Evolutionary conservation across 2,888 invertebrate species (phyloP), one percentile per base, ranked within the genome.

Genomic region (Auanema sp.): DNA sequence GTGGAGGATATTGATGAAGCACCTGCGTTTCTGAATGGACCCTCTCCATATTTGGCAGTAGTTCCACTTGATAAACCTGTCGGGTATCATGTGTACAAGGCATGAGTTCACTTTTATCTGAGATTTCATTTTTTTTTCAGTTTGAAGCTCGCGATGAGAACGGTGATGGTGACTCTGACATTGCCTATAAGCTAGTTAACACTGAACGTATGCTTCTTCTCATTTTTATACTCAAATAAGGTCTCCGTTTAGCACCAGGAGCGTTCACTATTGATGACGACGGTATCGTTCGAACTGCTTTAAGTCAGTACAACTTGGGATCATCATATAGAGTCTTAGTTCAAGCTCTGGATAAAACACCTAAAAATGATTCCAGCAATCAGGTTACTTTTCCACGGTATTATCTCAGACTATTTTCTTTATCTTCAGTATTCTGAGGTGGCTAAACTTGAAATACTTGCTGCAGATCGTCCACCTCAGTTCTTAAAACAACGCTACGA

Each of bases 101-200:
- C 65, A 57, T 21, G 25, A 40, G 18, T 43, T 43, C 14, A 14
- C 23, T n/a, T 2, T 18, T 25, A 61, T 16, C 24, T 5, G 25
- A 1, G 3, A 33, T 33, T 1, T 40, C 4, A 53, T 16, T 1
- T 33, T 8, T 18, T 14, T 51, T 75, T 40, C 62, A 77, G n/a
- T 89, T 98, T 25, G 93, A 94, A 85, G 97, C 97, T 16, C 87
- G 93, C 72, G 96, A 97, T 85, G 95, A 95, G 2, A 94, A 95
- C 84, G 93, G 93, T 0, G 94, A 83, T 43, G 80, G 81, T 10
- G 75, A 79, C 58, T 59, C 66, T 1, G 68, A 79, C 58, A 76
- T 83, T 11, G 69, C 69, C 14, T 82, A 78, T 68, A 72, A 72
- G 40, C 65, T 78, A 23, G 76, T 83, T 64, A 79, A 79, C 71